Percentiles rank a stretch among this genome's conserved stretches.
These are phyloP conservation scores for Sphaerophoria rueppellii DNA, from an alignment of 2,888 invertebrate genomes.

Conservation along the genomic window DNA sequence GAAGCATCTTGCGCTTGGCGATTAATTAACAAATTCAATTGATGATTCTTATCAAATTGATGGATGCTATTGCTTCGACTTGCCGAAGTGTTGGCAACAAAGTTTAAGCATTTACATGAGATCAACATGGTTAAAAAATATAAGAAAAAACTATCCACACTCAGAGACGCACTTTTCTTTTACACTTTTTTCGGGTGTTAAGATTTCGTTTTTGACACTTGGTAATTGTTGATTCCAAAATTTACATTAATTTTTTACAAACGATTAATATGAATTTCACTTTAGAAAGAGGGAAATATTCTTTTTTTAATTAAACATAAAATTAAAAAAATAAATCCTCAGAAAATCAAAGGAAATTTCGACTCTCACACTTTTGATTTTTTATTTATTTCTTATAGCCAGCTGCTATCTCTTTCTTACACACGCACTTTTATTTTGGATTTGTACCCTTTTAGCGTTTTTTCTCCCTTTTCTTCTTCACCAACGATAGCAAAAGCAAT, in stretches of 20 bases:
- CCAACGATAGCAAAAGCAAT: background rate
- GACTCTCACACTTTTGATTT: conserved; percentile 47
- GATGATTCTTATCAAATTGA: conserved; percentile 64
- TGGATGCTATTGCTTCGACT: conserved; percentile 61
- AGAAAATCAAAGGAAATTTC: conserved; percentile 35
- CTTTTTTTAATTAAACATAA: conserved; percentile 1
- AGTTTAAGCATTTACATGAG: conserved; percentile 90
- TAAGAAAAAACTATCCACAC: background rate
- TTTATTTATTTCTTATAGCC: conserved; percentile 17
- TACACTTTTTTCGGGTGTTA: conserved; percentile 8
- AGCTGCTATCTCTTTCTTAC: conserved; percentile 44
- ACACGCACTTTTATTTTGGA: conserved; percentile 50
- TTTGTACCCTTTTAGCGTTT: conserved; percentile 54
- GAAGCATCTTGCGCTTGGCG: conserved; percentile 30
- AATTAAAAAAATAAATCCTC: conserved; percentile 11
- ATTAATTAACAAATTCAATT: conserved; percentile 61
- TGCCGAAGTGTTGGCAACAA: conserved; percentile 76
- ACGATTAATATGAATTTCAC: background rate
- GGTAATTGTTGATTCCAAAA: background rate
- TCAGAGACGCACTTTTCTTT: conserved; percentile 7
- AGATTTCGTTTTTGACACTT: conserved; percentile 8
- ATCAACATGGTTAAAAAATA: conserved; percentile 77
- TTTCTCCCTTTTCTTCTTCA: conserved; percentile 34
- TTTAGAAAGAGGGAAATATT: background rate
- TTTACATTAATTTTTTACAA: background rate